Evolutionary conservation across 1,140 invertebrate genomes (phyloP).

Genomic region (Rhizoglyphus robini): DNA sequence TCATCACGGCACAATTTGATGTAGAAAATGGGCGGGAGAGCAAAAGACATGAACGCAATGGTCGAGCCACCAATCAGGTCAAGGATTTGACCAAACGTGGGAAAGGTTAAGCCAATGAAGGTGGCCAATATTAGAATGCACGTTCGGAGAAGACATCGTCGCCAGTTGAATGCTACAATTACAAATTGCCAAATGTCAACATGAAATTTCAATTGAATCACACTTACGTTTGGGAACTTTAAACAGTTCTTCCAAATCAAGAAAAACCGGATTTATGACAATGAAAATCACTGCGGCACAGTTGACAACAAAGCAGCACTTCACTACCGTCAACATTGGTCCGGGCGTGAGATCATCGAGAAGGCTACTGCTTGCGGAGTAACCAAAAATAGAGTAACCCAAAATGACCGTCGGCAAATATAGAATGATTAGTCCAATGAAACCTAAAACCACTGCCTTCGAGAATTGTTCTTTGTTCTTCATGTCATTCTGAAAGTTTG

Average conservation of each 20-base stretch:
- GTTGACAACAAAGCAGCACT: constrained; percentile 46
- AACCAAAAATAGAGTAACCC: constrained; percentile 47
- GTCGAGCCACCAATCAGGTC: constrained; percentile 69
- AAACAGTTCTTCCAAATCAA: constrained; percentile 53
- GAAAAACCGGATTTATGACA: constrained; percentile 48
- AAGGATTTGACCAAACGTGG: constrained; percentile 76
- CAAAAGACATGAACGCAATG: constrained; percentile 63
- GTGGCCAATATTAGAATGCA: constrained; percentile 52
- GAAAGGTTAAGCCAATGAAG: constrained; percentile 62
- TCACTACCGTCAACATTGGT: constrained; percentile 35
- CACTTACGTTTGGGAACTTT: constrained; percentile 46
- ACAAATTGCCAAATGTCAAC: constrained; percentile 21
- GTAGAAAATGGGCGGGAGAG: constrained; percentile 64
- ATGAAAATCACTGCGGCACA: constrained; percentile 49
- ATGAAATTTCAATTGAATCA: constrained; percentile 30
- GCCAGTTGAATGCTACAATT: constrained; percentile 69
- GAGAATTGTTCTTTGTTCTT: constrained; percentile 42
- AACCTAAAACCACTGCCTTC: constrained; percentile 39
- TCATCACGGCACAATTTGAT: background rate
- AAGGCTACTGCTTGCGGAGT: constrained; percentile 41
- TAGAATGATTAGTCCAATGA: constrained; percentile 40
- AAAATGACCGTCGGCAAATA: constrained; percentile 44
- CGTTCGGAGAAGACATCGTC: constrained; percentile 56
- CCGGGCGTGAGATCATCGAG: constrained; percentile 34
- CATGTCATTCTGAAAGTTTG: constrained; percentile 56